phyloP scores from a whole-genome alignment of 2,888 invertebrate genomes.

The Parthenolecanium corni region DNA sequence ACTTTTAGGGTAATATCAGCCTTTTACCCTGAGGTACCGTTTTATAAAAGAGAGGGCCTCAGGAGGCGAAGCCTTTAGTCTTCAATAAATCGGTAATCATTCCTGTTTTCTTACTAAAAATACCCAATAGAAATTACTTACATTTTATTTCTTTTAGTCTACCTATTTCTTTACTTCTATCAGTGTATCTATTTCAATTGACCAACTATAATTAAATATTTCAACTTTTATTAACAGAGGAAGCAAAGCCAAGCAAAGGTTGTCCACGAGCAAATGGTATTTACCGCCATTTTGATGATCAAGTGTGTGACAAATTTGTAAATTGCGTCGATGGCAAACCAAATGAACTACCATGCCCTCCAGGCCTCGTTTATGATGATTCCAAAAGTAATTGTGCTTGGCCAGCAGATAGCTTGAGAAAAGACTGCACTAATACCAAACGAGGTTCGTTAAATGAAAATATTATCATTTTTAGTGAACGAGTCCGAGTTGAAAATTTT shows the following conservation, averaged over 20 bases:
- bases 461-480: slow-evolving; percentile 4
- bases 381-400: slow-evolving; percentile 61
- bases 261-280: slow-evolving; percentile 69
- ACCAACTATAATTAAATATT: no score
- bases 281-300: slow-evolving; percentile 60
- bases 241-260: slow-evolving; percentile 55
- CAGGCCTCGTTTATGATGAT: slow-evolving; percentile 65
- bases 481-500: no score
- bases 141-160: no score
- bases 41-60: no score
- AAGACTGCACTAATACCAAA: slow-evolving; percentile 43
- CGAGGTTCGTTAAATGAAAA: slow-evolving; percentile 36
- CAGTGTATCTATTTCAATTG: no score
- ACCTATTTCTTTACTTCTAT: no score
- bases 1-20: no score
- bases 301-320: slow-evolving; percentile 64
- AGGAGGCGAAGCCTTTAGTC: no score
- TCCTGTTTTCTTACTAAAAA: no score
- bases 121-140: no score
- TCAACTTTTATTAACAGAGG: slow-evolving; percentile 44
- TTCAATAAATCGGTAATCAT: no score
- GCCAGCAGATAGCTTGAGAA: slow-evolving; percentile 50
- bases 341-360: slow-evolving; percentile 53
- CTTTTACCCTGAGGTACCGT: no score
- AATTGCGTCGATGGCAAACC: slow-evolving; percentile 64